phyloP scores from a whole-genome alignment of 2,113 vertebrate genomes.

The Castor canadensis region DNA sequence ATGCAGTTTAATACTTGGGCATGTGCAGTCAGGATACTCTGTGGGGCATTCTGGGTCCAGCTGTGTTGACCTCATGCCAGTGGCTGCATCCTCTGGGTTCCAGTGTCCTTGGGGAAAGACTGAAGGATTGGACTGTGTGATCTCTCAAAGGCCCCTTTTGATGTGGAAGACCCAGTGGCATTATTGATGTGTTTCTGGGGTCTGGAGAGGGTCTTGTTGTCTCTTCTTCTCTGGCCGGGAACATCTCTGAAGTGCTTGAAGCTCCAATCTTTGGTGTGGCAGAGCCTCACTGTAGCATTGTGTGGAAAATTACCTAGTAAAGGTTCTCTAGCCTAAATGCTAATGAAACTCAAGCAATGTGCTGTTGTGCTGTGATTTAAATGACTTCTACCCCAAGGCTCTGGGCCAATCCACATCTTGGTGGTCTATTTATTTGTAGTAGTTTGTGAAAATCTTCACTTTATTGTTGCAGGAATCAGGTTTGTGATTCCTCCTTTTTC shows the following conservation, averaged over 20 bases:
- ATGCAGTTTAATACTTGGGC: background rate
- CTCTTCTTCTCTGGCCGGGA: background rate
- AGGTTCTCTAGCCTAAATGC: background rate
- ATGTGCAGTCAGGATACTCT: rapidly evolving
- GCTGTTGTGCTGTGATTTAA: background rate
- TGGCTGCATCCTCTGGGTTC: background rate
- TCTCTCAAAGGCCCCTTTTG: background rate
- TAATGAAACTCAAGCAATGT: background rate
- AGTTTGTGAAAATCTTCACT: slow-evolving; percentile 40
- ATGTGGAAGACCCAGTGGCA: background rate
- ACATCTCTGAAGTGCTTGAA: background rate
- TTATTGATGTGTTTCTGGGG: background rate
- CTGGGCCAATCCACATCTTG: background rate
- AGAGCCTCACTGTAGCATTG: background rate
- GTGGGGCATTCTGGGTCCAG: background rate
- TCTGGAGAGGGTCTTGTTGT: background rate
- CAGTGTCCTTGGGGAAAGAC: rapidly evolving
- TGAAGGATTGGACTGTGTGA: background rate
- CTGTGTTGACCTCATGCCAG: no score
- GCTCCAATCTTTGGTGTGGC: background rate
- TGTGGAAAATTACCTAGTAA: background rate
- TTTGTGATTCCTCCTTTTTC: background rate
- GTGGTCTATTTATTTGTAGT: background rate
- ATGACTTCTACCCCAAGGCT: background rate
- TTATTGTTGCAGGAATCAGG: background rate